These are phyloP conservation scores for Timema cristinae DNA, from an alignment of 2,888 invertebrate species.

Conservation along the genomic window DNA sequence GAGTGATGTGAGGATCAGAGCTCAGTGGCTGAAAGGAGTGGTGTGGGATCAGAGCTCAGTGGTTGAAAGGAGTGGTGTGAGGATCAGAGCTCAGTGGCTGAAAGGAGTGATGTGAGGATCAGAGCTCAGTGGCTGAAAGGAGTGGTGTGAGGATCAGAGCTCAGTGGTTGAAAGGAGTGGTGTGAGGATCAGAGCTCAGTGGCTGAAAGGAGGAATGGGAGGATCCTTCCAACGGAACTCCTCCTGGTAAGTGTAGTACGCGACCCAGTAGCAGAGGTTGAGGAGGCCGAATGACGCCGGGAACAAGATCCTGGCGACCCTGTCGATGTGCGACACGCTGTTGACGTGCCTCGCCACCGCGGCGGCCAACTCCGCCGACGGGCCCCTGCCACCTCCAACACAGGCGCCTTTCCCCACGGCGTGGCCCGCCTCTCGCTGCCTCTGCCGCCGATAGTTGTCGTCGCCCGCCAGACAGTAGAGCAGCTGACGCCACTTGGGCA, in stretches of 20 bases:
- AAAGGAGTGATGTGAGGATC: background rate
- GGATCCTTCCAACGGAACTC: slow-evolving; percentile 42
- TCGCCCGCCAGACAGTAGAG: slow-evolving; percentile 63
- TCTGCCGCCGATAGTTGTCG: slow-evolving; percentile 52
- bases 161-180: background rate
- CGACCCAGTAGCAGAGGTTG: slow-evolving; percentile 86
- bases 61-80: background rate
- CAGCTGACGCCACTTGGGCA: slow-evolving; percentile 75
- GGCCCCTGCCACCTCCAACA: slow-evolving; percentile 29
- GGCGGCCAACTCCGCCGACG: slow-evolving; percentile 36
- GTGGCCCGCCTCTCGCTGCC: slow-evolving; percentile 65
- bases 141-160: background rate
- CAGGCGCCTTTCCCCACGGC: slow-evolving; percentile 35
- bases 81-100: background rate
- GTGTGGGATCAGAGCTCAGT: background rate
- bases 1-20: background rate
- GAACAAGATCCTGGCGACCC: slow-evolving; percentile 73
- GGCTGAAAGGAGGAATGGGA: slow-evolving; percentile 17
- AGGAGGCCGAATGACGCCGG: slow-evolving; percentile 82
- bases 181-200: background rate
- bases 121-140: background rate
- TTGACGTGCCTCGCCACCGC: slow-evolving; percentile 67
- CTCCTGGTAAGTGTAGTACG: slow-evolving; percentile 73
- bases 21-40: background rate
- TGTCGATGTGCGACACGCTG: slow-evolving; percentile 82